Conservation (phyloP, 2,888 invertebrate genomes). For the Atherix ibis region DNA sequence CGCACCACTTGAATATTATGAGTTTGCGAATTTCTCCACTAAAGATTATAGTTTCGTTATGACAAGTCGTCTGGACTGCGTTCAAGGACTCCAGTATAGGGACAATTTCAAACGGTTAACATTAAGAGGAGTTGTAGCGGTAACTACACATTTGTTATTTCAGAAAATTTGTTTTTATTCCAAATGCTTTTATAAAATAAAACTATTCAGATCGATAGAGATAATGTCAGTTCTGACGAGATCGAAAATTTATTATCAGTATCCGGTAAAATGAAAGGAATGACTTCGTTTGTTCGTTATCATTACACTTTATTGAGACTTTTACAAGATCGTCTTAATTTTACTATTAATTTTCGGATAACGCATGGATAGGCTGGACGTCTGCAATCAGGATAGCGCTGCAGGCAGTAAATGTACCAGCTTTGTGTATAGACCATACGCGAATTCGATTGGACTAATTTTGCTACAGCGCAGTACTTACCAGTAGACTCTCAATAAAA, state of each 20-base stretch:
- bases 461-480: too few species aligned
- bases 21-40: too few species aligned
- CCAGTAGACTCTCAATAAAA: too few species aligned
- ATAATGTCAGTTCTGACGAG: slow-evolving; percentile 21
- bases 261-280: slow-evolving; percentile 19
- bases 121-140: slow-evolving; percentile 24
- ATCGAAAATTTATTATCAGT: slow-evolving; percentile 17
- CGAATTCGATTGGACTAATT: too few species aligned
- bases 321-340: slow-evolving; percentile 23
- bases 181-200: too few species aligned
- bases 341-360: slow-evolving; percentile 24
- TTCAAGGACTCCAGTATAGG: slow-evolving; percentile 19
- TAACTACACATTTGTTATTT: slow-evolving; percentile 10
- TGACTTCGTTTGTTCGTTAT: slow-evolving; percentile 25
- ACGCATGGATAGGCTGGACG: slow-evolving; percentile 28
- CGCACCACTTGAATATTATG: too few species aligned
- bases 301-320: slow-evolving; percentile 20
- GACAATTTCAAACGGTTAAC: slow-evolving; percentile 20
- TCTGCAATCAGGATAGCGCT: slow-evolving; percentile 21
- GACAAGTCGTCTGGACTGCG: slow-evolving; percentile 13
- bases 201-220: slow-evolving; percentile 26
- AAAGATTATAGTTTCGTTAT: slow-evolving; percentile 9
- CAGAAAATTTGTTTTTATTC: not conserved
- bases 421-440: too few species aligned
- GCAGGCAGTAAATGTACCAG: too few species aligned